Conservation (phyloP, 2,113 vertebrate species). For the Cathartes aura region DNA sequence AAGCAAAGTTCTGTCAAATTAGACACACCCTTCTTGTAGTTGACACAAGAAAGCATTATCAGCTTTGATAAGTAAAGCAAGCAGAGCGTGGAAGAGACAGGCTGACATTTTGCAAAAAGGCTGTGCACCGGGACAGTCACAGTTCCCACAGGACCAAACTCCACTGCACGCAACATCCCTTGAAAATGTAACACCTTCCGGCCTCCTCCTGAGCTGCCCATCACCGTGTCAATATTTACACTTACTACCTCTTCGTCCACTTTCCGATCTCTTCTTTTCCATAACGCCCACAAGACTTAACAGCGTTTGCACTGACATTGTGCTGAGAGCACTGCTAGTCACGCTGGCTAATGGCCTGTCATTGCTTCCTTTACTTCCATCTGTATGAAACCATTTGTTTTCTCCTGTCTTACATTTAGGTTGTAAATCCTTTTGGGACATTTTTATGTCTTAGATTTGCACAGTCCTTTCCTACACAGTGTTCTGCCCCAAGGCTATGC, state of each 20-base stretch:
- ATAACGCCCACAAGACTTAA: neutral
- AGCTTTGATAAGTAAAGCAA: neutral
- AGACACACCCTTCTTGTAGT: constrained; percentile 53
- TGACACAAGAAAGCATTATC: constrained; percentile 41
- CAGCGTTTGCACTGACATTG: rapidly evolving
- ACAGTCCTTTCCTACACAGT: neutral
- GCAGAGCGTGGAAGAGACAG: neutral
- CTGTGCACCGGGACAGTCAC: neutral
- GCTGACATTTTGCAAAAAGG: neutral
- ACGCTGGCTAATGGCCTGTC: rapidly evolving
- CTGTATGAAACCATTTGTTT: neutral
- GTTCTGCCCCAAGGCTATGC: neutral
- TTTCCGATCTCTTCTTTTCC: neutral
- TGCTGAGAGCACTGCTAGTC: neutral
- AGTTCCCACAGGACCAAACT: neutral
- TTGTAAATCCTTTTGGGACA: neutral
- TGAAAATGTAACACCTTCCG: neutral
- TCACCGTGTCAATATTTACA: neutral
- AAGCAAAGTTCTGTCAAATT: neutral
- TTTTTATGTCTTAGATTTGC: neutral
- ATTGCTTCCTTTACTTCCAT: neutral
- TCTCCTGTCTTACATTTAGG: neutral
- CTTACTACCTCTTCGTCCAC: neutral
- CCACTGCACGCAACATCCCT: neutral
- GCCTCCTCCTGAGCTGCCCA: neutral